Percentiles rank a stretch among this genome's conserved stretches.
phyloP scores from a whole-genome alignment of 2,888 invertebrate species.

The Phortica magna region DNA sequence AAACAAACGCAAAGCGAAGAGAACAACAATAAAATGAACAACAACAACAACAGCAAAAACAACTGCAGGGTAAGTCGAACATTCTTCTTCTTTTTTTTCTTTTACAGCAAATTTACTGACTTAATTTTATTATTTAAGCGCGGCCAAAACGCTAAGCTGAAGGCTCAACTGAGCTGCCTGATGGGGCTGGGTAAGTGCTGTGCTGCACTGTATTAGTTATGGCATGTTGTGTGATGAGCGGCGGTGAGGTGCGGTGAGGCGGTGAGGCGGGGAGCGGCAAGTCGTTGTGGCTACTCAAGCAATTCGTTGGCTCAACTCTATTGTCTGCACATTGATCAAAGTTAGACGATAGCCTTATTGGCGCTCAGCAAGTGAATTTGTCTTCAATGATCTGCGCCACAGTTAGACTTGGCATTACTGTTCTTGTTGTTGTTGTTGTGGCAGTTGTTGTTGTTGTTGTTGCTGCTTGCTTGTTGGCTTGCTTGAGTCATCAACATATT shows the following conservation, averaged over 20 bases:
- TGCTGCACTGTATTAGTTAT: not conserved
- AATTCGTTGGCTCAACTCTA: not conserved
- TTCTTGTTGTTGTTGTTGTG: conserved; percentile 1
- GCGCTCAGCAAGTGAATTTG: conserved; percentile 34
- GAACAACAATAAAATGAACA: conserved; percentile 6
- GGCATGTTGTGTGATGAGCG: not conserved
- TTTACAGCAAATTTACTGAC: conserved; percentile 43
- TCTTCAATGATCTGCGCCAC: not conserved
- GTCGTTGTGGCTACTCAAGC: not conserved
- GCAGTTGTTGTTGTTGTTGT: not conserved
- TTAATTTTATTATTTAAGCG: conserved; percentile 59
- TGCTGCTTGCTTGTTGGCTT: conserved; percentile 6
- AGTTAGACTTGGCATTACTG: not conserved
- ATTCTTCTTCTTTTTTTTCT: conserved; percentile 19
- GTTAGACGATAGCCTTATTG: conserved; percentile 64
- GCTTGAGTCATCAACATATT: conserved; percentile 62
- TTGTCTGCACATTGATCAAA: conserved; percentile 57
- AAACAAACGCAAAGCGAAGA: conserved; percentile 9
- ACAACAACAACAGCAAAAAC: conserved; percentile 31
- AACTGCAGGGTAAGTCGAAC: conserved; percentile 39
- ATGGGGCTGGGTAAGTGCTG: not conserved
- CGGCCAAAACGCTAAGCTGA: conserved; percentile 9
- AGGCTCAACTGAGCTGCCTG: not conserved
- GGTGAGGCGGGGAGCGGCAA: not conserved
- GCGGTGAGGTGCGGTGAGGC: not conserved